Conservation (phyloP, 2,888 invertebrate species). For the Campaea margaritaria region DNA sequence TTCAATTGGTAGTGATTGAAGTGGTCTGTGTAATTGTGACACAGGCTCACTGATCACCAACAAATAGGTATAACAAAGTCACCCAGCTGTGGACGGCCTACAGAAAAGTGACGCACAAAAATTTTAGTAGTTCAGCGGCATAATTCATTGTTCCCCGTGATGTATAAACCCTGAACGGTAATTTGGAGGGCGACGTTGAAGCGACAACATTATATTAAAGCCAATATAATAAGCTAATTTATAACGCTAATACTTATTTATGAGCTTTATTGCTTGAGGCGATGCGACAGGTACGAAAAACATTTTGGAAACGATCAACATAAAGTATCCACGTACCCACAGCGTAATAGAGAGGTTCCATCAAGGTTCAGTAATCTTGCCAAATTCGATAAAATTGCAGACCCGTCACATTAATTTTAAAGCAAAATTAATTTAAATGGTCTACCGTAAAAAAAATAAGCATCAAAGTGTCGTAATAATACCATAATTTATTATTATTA, state of each 20-base stretch:
- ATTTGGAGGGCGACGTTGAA: slow-evolving; percentile 26
- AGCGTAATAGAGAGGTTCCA: neutral
- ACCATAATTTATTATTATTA: slow-evolving; percentile 53
- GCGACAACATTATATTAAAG: slow-evolving; percentile 24
- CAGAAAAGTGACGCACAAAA: slow-evolving; percentile 17
- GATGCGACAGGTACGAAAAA: neutral
- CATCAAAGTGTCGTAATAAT: slow-evolving; percentile 36
- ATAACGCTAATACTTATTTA: slow-evolving; percentile 32
- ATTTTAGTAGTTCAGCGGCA: slow-evolving; percentile 15
- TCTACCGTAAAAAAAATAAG: slow-evolving; percentile 27
- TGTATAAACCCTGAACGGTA: slow-evolving; percentile 23
- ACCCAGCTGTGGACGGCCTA: slow-evolving; percentile 4
- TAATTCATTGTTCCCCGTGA: slow-evolving; percentile 32
- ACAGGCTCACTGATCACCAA: too few species aligned
- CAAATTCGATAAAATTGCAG: too few species aligned
- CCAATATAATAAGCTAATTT: slow-evolving; percentile 27
- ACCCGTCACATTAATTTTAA: neutral
- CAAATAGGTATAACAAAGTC: neutral
- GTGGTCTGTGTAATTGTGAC: too few species aligned
- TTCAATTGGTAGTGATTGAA: too few species aligned
- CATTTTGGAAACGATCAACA: neutral
- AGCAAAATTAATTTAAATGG: slow-evolving; percentile 22
- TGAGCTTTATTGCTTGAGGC: slow-evolving; percentile 29
- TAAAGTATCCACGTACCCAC: neutral
- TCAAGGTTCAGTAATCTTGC: too few species aligned